Evolutionary conservation across 2,113 vertebrate species (phyloP), one percentile per base, ranked within the genome.

Genomic region (Protomyctophum bolini): DNA sequence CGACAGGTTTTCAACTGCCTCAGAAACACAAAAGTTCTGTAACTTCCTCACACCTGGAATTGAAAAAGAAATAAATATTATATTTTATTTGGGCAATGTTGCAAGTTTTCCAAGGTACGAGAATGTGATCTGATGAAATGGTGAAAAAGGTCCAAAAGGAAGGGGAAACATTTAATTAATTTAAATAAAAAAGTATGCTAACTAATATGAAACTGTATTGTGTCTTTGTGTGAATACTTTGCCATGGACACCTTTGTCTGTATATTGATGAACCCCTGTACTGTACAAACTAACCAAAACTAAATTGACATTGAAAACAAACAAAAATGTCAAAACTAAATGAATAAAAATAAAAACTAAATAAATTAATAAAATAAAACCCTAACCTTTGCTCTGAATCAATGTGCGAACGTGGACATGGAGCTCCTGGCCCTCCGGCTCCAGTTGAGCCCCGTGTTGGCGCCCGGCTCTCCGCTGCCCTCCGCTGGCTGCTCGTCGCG

Each of bases 391-490:
- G 33, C 33, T 41, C 33, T 41, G 50, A 64, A 63, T 96, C 93
- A 98, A 87, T 94, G 96, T 79, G 94, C 86, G 68, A 96, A 97
- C 50, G 94, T 94, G 55, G 94, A 94, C 94, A 95, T 94, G 85
- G 96, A 96, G 6, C 95, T 95, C 70, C 94, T 92, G 79, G 89
- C 87, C 86, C 95, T 93, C 15, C 94, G 88, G 84, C 83, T 94
- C 92, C 95, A 96, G 91, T 85, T 93, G 58, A 95, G 89, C 33
- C 94, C 94, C 0, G 93, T 85, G 51, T 81, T 28, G 63, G 85
- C 88, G 50, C 91, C 90, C 0, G 87, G 75, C 73, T 97, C 96
- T 0, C 82, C 90, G 0, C 80, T 83, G 48, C 86, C 90, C 82
- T 98, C 97, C 0, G 88, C 86, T 0, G 94, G 80, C 80, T 97